Percentiles rank a stretch among this genome's conserved stretches.
Conservation (phyloP, 2,888 invertebrate species). For the Gari tellinella region DNA sequence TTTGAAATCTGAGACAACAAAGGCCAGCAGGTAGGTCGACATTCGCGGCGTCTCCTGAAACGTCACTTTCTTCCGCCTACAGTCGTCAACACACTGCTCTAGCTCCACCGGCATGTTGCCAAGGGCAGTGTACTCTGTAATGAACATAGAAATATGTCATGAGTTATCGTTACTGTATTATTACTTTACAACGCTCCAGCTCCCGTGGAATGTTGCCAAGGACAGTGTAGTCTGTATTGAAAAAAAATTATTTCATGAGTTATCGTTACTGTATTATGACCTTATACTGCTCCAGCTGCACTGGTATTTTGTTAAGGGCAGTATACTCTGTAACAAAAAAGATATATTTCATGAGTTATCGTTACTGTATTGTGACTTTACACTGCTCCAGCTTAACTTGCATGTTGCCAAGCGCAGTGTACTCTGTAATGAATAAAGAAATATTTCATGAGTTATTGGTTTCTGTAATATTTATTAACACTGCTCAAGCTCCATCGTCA, state of each 20-base stretch:
- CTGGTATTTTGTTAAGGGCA: slow-evolving; percentile 82
- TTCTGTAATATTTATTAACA: too few relatives aligned
- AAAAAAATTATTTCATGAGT: too few relatives aligned
- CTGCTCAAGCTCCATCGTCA: too few relatives aligned
- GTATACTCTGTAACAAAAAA: slow-evolving; percentile 67
- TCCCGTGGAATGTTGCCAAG: slow-evolving; percentile 81
- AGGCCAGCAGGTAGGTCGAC: slow-evolving; percentile 82
- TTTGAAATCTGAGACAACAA: slow-evolving; percentile 80
- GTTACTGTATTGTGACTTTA: too few relatives aligned
- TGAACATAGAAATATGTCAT: not conserved
- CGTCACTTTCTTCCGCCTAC: slow-evolving; percentile 67
- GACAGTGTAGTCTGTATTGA: slow-evolving; percentile 73
- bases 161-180: too few relatives aligned
- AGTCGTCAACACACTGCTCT: slow-evolving; percentile 45
- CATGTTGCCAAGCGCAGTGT: slow-evolving; percentile 82
- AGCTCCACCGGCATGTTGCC: slow-evolving; percentile 79
- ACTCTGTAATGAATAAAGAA: slow-evolving; percentile 62
- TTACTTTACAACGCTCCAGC: slow-evolving; percentile 38
- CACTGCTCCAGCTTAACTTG: slow-evolving; percentile 61
- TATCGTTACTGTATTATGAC: too few relatives aligned
- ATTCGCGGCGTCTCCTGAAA: slow-evolving; percentile 80
- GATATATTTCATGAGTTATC: too few relatives aligned
- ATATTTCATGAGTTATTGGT: too few relatives aligned
- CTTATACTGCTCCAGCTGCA: slow-evolving; percentile 43
- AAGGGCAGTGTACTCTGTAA: slow-evolving; percentile 77